These are phyloP conservation scores for Reticulitermes speratus DNA, from an alignment of 1,140 invertebrate genomes.

Conservation along the genomic window DNA sequence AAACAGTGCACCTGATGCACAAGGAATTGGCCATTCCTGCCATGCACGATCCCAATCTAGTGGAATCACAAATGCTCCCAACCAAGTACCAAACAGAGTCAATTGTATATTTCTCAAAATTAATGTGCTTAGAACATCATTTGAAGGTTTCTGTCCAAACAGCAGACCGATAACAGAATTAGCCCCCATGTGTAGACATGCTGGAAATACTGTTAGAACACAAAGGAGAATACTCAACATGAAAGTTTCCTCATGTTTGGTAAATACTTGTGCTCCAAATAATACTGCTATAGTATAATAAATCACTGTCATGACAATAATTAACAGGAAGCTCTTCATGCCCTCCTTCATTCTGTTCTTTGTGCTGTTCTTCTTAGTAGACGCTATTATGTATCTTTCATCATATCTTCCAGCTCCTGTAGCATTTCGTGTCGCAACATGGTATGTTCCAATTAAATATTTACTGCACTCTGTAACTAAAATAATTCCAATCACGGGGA, in stretches of 20 bases:
- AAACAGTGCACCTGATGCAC: conserved; percentile 65
- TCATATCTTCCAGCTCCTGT: conserved; percentile 38
- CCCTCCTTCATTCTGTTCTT: conserved; percentile 41
- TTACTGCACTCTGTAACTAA: conserved; percentile 47
- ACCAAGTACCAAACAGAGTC: conserved; percentile 78
- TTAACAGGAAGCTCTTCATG: conserved; percentile 44
- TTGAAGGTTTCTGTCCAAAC: conserved; percentile 50
- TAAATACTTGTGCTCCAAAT: conserved; percentile 71
- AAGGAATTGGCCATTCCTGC: conserved; percentile 82
- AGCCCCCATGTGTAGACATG: conserved; percentile 59
- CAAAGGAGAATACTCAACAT: conserved; percentile 67
- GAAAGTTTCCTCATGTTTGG: conserved; percentile 66
- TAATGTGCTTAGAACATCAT: conserved; percentile 44
- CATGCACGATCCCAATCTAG: conserved; percentile 91
- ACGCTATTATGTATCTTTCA: conserved; percentile 37
- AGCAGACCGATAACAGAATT: conserved; percentile 56
- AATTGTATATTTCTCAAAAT: conserved; percentile 26
- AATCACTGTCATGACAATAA: conserved; percentile 44
- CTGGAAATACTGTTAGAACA: conserved; percentile 64
- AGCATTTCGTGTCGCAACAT: conserved; percentile 41
- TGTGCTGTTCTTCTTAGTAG: conserved; percentile 41
- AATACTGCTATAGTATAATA: conserved; percentile 65
- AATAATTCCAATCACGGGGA: conserved; percentile 45
- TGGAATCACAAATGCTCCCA: conserved; percentile 83
- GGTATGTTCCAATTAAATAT: conserved; percentile 41